These are phyloP conservation scores for Onthophagus sagittarius DNA, from an alignment of 2,888 invertebrate species.

Conservation along the genomic window DNA sequence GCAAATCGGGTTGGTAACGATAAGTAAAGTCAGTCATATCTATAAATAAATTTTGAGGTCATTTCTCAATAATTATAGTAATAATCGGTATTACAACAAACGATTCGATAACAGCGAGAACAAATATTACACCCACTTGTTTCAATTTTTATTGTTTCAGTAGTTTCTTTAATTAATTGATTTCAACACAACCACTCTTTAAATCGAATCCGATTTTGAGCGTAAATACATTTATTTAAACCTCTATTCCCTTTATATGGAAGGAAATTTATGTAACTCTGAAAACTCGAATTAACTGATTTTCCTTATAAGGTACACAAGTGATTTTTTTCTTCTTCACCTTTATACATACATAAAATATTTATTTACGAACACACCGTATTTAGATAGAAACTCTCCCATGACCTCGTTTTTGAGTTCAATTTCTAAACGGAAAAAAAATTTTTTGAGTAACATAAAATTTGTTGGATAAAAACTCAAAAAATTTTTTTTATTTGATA, in stretches of 20 bases:
- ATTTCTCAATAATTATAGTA: not conserved
- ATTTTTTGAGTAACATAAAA: too few relatives aligned
- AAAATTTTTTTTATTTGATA: too few relatives aligned
- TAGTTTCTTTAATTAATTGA: too few relatives aligned
- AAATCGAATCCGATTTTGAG: too few relatives aligned
- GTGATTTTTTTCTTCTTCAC: not conserved
- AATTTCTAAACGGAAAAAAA: not conserved
- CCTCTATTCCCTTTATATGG: not conserved
- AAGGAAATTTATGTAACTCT: not conserved
- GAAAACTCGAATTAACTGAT: not conserved
- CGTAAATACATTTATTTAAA: not conserved
- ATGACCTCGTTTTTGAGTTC: not conserved
- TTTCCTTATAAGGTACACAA: not conserved
- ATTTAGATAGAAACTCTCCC: not conserved
- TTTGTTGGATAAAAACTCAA: too few relatives aligned
- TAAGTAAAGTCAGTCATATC: constrained; percentile 3
- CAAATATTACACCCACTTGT: too few relatives aligned
- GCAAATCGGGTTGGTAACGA: not conserved
- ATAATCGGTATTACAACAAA: not conserved
- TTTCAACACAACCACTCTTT: too few relatives aligned
- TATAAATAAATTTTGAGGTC: constrained; percentile 8
- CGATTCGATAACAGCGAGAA: too few relatives aligned
- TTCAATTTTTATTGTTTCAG: too few relatives aligned
- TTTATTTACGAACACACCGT: not conserved
- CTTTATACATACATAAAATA: not conserved